Evolutionary conservation across 2,888 invertebrate species (phyloP), one percentile per base, ranked within the genome.

Genomic region (Harpagoxenus sublaevis): DNA sequence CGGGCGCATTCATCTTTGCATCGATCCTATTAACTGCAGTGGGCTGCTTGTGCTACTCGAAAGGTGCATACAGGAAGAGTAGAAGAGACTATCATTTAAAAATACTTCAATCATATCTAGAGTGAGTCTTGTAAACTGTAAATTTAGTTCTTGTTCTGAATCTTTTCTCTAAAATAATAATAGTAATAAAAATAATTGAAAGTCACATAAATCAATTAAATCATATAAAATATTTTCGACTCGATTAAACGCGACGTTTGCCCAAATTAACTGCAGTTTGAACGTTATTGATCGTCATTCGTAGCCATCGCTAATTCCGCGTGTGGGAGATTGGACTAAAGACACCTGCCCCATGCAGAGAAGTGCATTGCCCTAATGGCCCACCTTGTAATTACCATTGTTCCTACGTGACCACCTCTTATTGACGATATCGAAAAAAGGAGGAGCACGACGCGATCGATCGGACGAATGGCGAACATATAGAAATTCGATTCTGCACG

Each of bases 361-460:
- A 89, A 84, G 86, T 84, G 88, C 89, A 91, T 91, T 92, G 92
- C 90, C 87, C 87, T 91, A 92, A 92, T 91, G 90, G 91, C 84
- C 89, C 86, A 82, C 85, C 90, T 89, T 91, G 92, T 92, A 92
- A 92, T 92, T 92, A 90, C 90, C 88, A 92, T 92, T 92, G 91
- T 92, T 90, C 82, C 86, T 83, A 85, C 88, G 84, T 88, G 91
- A 88, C 83, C 87, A 70, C 85, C 75, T 84, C 83, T 77, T 83
- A 89, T 87, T 86, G 84, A 84, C 82, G 79, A 84, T 88, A 89
- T 88, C 84, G 86, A 86, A 81, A 78, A 71, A 87, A 75, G 48
- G 55, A 79, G 57, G 35, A 60, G 79, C 57, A 48, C 55, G 55
- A 66, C 55, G n/a, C 23, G 60, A 60, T 31, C 79, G 51, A 79